phyloP scores from a whole-genome alignment of 2,797 vertebrate genomes.

The Sorex maritimensis region DNA sequence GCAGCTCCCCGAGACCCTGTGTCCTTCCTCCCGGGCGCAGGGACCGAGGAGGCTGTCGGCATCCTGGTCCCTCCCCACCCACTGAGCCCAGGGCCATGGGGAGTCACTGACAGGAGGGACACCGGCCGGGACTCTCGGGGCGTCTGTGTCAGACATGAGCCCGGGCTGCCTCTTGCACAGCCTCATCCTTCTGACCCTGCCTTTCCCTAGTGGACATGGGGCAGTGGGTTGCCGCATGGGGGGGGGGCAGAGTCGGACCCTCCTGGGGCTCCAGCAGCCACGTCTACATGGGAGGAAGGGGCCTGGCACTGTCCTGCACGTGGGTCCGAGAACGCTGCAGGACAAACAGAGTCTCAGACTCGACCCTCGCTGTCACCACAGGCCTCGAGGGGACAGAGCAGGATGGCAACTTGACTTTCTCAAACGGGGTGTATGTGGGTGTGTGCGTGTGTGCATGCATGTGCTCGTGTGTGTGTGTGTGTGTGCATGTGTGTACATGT shows the following conservation, averaged over 20 bases:
- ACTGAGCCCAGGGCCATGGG: neutral
- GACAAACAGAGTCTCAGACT: neutral
- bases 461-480: too few species aligned
- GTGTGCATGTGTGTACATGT: too few species aligned
- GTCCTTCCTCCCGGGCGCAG: neutral
- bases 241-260: neutral
- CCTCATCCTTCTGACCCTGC: neutral
- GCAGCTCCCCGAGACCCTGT: neutral
- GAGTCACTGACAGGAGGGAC: neutral
- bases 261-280: neutral
- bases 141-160: neutral
- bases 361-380: neutral
- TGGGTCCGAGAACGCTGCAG: neutral
- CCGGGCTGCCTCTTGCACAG: neutral
- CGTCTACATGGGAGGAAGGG: accelerated
- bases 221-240: neutral
- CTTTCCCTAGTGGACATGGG: neutral
- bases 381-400: neutral
- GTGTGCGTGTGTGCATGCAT: neutral
- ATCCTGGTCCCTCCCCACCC: neutral
- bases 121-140: too few species aligned
- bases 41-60: neutral
- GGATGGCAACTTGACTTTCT: neutral
- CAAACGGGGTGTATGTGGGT: neutral
- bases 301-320: neutral